Evolutionary conservation across 2,113 vertebrate species (phyloP).

Genomic region (Pantherophis guttatus): DNA sequence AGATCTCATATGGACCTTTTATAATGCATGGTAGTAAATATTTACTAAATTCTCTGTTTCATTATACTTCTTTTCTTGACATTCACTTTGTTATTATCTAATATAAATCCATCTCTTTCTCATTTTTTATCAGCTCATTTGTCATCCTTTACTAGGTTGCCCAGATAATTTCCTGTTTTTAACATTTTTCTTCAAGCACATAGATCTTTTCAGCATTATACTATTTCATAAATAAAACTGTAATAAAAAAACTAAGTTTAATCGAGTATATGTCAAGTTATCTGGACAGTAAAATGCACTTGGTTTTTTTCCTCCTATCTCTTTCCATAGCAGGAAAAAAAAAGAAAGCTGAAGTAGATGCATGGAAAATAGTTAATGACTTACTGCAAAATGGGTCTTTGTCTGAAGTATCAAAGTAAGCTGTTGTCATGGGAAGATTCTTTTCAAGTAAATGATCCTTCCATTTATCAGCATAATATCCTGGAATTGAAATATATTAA

Average conservation of each 20-base stretch:
- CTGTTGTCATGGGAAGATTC: conserved; percentile 57
- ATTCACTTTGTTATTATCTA: background rate
- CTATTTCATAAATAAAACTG: background rate
- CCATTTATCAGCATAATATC: conserved; percentile 81
- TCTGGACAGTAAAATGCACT: conserved; percentile 7
- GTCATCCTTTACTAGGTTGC: conserved; percentile 4
- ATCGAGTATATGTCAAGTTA: background rate
- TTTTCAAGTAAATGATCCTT: conserved; percentile 68
- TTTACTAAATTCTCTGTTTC: background rate
- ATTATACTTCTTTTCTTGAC: conserved; percentile 13
- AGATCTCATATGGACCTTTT: background rate
- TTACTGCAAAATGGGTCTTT: conserved; percentile 83
- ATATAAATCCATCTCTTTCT: conserved; percentile 2
- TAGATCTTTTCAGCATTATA: background rate
- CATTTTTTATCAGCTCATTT: background rate
- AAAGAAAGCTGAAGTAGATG: background rate
- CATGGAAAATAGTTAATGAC: conserved; percentile 41
- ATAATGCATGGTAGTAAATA: background rate
- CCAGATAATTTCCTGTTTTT: background rate
- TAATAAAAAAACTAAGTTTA: conserved; percentile 14
- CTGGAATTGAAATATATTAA: conserved; percentile 61
- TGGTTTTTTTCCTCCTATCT: background rate
- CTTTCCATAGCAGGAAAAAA: background rate
- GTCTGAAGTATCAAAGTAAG: conserved; percentile 82
- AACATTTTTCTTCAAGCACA: background rate